Evolutionary conservation across 2,888 invertebrate species (phyloP), one percentile per base, ranked within the genome.

Genomic region (Andrena flavipes): DNA sequence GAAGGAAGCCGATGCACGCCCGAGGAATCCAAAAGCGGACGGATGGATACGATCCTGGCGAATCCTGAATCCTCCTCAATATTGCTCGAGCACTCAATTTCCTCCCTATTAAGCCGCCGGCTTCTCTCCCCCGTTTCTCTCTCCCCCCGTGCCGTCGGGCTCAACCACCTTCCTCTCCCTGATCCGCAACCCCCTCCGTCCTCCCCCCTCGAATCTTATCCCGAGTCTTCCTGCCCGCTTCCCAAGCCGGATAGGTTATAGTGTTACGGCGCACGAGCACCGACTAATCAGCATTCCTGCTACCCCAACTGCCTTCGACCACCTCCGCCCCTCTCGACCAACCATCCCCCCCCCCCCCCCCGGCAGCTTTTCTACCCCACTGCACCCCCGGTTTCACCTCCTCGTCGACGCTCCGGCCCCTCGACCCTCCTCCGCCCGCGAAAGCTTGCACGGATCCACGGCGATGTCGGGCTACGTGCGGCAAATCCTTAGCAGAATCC

Each of bases 51-150:
- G 88, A 90, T 88, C 90, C 90, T 89, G 90, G 90, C 91, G 92
- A 92, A 92, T 92, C 92, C 91, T 90, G 92, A 93, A 93, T 93
- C 92, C 93, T 93, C 93, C 92, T 93, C 93, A 93, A 94, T 94
- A 94, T 94, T 93, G 92, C 93, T 93, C 92, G 92, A 93, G 93
- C 93, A 94, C 93, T 93, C 93, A 93, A 94, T 94, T 94, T 94
- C 93, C 93, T 93, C 93, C 93, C 93, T 94, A 93, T 94, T 94
- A 94, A 93, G 93, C 93, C 92, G 91, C 92, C 91, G 91, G 92
- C 91, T 92, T 91, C 92, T 90, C 91, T 89, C 20, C 23, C 59
- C 67, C 91, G 88, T 85, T 88, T 82, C 83, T 77, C 82, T 77
- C 87, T 65, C 70, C 68, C 51, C 68, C 30, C n/a, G n/a, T 72